phyloP scores from a whole-genome alignment of 2,113 vertebrate species.

The Odontophorus gujanensis region DNA sequence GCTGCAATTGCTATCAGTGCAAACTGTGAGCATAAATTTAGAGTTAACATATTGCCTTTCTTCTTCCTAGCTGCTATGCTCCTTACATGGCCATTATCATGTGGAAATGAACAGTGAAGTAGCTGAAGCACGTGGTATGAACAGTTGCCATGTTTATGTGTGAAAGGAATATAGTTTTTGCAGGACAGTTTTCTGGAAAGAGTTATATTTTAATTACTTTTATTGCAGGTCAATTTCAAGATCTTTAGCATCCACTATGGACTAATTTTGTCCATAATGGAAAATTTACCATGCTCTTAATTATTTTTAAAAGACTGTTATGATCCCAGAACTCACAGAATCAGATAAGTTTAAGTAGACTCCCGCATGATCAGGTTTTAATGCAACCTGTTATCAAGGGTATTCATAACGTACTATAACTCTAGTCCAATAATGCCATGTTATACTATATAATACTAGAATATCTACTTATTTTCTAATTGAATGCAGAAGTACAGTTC shows the following conservation, averaged over 20 bases:
- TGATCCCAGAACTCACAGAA: not conserved
- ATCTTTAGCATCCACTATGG: not conserved
- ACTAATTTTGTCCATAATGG: not conserved
- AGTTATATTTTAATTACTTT: not conserved
- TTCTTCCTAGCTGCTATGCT: not conserved
- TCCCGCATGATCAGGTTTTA: not conserved
- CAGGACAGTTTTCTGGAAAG: not conserved
- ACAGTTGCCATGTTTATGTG: not conserved
- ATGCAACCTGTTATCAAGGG: not conserved
- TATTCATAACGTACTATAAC: not conserved
- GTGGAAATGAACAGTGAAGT: not conserved
- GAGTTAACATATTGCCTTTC: not conserved
- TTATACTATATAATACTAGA: not conserved
- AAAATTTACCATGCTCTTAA: not conserved
- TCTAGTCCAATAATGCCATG: not conserved
- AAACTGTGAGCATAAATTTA: not conserved
- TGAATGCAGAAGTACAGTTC: not conserved
- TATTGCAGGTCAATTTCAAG: not conserved
- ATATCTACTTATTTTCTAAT: not conserved
- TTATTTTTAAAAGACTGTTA: not conserved
- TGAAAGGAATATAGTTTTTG: not conserved
- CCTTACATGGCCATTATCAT: not conserved
- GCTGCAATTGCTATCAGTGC: not conserved
- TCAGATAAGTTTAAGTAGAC: not conserved
- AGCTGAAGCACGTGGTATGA: not conserved